Evolutionary conservation across 2,888 invertebrate species (phyloP), one percentile per base, ranked within the genome.

Genomic region (Drosophila robusta): DNA sequence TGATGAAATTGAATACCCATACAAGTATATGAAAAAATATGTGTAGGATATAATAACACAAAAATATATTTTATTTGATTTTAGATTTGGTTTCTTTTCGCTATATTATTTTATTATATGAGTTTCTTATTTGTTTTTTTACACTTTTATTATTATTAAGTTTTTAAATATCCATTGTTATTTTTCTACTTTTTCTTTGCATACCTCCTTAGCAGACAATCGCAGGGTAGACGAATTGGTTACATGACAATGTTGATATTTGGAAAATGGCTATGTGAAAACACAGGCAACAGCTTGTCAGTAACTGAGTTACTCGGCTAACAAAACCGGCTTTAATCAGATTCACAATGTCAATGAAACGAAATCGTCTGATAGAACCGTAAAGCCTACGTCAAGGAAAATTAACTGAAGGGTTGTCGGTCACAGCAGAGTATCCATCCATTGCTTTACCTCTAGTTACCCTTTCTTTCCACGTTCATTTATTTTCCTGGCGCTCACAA

Each of bases 271-370:
- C 38, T 41, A 22, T 38, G 56, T 4, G 2, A 44, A 32, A 42
- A 22, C 38, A 51, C 14, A 24, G 41, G 12, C 24, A 49, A 26
- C 29, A 51, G 60, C 44, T 55, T 57, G 73, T 60, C 39, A 49
- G 49, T 52, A 36, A 50, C 32, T 41, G 39, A 16, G 60, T 34
- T 34, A 60, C 46, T 41, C 12, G 39, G 39, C 24, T 47, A 57
- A 41, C 34, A 54, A 68, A 50, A 65, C 57, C 24, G 22, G 12
- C n/a, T 41, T 51, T 55, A 65, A 62, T 70, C 61, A 38, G 55
- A 66, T 66, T 76, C 45, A 38, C 45, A 54, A 58, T 71, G 76
- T 49, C 57, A 66, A 55, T 66, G 38, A 36, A 52, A 34, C 32
- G 14, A 29, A 46, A 32, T 46, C 26, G 26, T 14, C 8, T 34